These are phyloP conservation scores for Heliconius himera DNA, from an alignment of 1,140 invertebrate genomes.

Conservation along the genomic window DNA sequence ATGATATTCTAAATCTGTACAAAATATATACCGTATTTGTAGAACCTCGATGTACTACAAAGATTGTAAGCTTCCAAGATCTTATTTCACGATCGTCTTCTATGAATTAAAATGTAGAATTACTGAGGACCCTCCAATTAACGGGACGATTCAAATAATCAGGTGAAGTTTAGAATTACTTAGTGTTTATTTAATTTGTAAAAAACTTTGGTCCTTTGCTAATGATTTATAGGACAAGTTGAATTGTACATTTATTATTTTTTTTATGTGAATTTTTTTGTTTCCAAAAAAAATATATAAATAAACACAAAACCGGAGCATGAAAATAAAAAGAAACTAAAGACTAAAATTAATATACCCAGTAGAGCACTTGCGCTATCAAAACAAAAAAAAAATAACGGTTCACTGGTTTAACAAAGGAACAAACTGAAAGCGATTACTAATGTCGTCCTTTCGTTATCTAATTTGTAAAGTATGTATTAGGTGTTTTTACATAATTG, in stretches of 20 bases:
- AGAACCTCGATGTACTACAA: slow-evolving; percentile 16
- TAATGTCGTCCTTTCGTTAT: neutral
- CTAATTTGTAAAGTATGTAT: neutral
- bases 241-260: no score
- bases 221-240: no score
- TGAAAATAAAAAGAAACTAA: no score
- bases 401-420: no score
- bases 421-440: neutral
- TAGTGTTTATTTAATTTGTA: no score
- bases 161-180: neutral
- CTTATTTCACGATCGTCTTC: slow-evolving; percentile 24
- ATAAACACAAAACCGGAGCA: no score
- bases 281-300: no score
- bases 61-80: slow-evolving; percentile 20
- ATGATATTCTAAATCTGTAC: neutral
- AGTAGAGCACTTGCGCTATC: no score
- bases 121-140: slow-evolving; percentile 38
- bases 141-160: slow-evolving; percentile 38
- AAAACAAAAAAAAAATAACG: no score
- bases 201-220: no score
- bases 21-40: neutral
- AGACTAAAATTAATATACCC: no score
- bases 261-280: no score
- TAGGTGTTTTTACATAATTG: neutral
- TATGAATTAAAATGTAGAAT: slow-evolving; percentile 28